phyloP scores from a whole-genome alignment of 1,140 invertebrate species.

The Caenorhabditis remanei region DNA sequence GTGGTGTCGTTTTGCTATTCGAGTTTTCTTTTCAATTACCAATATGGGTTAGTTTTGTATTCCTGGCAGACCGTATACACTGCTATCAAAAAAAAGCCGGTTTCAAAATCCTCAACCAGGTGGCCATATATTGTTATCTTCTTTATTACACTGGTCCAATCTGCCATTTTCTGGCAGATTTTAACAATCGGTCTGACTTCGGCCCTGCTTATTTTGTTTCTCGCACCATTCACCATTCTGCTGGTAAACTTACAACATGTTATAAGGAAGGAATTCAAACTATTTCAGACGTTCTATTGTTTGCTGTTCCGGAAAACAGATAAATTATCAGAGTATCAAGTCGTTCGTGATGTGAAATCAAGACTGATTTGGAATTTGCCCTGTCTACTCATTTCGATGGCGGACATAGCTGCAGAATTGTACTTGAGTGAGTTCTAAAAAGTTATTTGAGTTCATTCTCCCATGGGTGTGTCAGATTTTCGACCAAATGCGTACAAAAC shows the following conservation, averaged over 20 bases:
- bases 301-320: neutral
- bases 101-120: neutral
- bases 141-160: neutral
- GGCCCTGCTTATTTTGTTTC: neutral
- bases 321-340: neutral
- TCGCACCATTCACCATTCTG: neutral
- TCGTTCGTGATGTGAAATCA: neutral
- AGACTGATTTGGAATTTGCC: constrained; percentile 30
- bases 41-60: constrained; percentile 13
- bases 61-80: neutral
- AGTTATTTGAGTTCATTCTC: neutral
- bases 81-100: neutral
- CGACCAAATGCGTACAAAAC: neutral
- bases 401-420: neutral
- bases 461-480: neutral
- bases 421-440: neutral
- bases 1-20: neutral
- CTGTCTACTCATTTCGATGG: neutral
- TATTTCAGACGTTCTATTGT: neutral
- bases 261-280: neutral
- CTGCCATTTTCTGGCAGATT: constrained; percentile 12
- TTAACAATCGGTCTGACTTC: neutral
- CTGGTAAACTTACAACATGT: neutral
- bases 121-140: constrained; percentile 19
- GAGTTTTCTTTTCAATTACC: constrained; percentile 31